Percentiles rank a stretch among this genome's conserved stretches.
phyloP scores from a whole-genome alignment of 2,888 invertebrate genomes.

The Heteromyza rotundicornis region DNA sequence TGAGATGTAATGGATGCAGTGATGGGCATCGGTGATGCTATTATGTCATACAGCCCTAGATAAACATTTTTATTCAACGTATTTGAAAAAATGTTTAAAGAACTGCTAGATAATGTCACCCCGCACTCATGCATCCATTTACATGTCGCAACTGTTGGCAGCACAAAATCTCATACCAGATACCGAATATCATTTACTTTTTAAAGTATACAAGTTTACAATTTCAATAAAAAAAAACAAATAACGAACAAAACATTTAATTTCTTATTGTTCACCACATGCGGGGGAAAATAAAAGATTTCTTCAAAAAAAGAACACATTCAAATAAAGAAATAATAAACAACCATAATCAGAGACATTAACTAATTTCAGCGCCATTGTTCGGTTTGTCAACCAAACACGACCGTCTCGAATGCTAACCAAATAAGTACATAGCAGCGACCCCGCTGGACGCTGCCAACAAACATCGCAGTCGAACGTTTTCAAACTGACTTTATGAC shows the following conservation, averaged over 20 bases:
- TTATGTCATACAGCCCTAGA: too few species aligned
- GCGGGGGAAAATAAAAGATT: not conserved
- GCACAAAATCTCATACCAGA: too few species aligned
- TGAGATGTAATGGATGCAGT: too few species aligned
- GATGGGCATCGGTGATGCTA: too few species aligned
- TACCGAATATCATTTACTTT: not conserved
- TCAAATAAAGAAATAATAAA: not conserved
- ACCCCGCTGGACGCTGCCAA: not conserved
- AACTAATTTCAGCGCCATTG: constrained; percentile 36
- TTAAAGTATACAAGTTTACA: not conserved
- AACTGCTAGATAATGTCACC: too few species aligned
- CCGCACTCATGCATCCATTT: too few species aligned
- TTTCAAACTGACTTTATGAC: constrained; percentile 3
- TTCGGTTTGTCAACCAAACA: constrained; percentile 18
- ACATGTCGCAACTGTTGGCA: too few species aligned
- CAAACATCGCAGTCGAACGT: not conserved
- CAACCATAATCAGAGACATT: constrained; percentile 31
- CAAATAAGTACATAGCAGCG: not conserved
- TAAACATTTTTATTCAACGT: too few species aligned
- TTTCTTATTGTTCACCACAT: not conserved
- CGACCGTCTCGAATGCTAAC: not conserved
- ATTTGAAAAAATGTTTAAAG: too few species aligned
- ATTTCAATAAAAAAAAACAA: not conserved
- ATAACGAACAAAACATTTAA: not conserved
- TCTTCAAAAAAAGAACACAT: not conserved